Conservation (phyloP, 1,140 invertebrate genomes). For the Lucilia cuprina region DNA sequence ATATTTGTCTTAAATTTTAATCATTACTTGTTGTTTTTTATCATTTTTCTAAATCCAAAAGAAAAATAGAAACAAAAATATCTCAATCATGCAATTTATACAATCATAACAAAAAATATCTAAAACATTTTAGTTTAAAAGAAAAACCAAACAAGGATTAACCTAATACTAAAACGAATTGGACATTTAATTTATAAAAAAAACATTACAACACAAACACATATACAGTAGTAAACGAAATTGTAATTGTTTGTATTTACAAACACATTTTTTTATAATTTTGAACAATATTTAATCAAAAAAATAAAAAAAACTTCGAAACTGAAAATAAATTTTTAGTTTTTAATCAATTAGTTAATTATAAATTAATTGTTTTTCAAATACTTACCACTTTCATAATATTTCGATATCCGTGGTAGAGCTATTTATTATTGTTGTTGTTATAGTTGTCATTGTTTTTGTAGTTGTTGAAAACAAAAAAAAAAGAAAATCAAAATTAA, state of each 20-base stretch:
- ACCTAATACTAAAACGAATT: not conserved
- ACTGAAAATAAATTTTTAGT: not conserved
- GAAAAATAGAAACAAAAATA: not conserved
- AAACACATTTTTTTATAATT: too few relatives aligned
- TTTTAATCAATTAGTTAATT: too few relatives aligned
- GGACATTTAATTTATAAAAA: not conserved
- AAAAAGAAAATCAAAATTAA: constrained; percentile 22
- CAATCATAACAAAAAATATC: not conserved
- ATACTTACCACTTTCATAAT: constrained; percentile 74
- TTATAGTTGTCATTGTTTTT: not conserved
- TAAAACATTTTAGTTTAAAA: not conserved
- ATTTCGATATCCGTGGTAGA: constrained; percentile 71
- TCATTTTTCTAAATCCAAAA: constrained; percentile 11
- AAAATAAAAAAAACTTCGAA: not conserved
- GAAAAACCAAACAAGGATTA: not conserved
- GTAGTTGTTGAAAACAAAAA: constrained; percentile 16
- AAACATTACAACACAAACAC: not conserved
- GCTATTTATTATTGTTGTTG: constrained; percentile 56
- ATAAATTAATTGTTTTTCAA: too few relatives aligned
- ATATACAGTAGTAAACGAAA: not conserved
- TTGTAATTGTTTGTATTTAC: not conserved
- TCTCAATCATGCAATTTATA: not conserved
- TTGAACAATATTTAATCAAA: too few relatives aligned
- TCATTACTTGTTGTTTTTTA: not conserved
- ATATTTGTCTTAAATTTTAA: too few relatives aligned